phyloP scores from a whole-genome alignment of 2,113 vertebrate species.

The Climacteris rufus region DNA sequence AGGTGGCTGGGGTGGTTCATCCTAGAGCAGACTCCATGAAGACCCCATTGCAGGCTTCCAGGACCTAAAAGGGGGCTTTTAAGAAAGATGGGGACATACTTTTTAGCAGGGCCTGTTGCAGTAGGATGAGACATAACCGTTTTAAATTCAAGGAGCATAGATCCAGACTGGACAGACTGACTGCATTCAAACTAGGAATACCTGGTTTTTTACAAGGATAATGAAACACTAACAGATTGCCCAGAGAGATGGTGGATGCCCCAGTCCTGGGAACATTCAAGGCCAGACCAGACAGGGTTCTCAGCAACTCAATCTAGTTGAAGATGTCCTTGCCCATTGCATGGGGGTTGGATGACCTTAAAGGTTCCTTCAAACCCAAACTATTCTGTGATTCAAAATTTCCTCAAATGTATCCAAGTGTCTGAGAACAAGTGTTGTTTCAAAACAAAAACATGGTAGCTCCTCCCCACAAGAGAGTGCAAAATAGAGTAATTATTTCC shows the following conservation, averaged over 20 bases:
- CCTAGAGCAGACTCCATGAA: neutral
- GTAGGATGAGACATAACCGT: neutral
- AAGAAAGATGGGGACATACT: neutral
- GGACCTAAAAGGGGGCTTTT: neutral
- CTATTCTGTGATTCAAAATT: neutral
- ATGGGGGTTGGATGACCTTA: neutral
- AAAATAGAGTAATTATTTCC: neutral
- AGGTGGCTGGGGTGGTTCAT: neutral
- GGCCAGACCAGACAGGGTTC: neutral
- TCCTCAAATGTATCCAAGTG: neutral
- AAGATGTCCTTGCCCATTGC: neutral
- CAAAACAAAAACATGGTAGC: neutral
- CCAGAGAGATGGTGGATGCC: too few species aligned
- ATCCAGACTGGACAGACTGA: neutral
- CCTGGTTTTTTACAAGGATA: accelerated
- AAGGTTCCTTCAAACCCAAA: neutral
- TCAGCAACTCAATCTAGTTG: neutral
- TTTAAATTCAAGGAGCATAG: neutral
- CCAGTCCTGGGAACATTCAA: neutral
- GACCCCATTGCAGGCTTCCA: neutral
- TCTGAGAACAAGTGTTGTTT: neutral
- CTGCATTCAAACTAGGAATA: neutral
- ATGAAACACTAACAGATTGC: neutral
- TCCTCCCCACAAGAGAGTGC: neutral
- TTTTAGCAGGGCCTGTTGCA: neutral